Conservation (phyloP, 2,113 vertebrate species). For the Gorilla gorilla region DNA sequence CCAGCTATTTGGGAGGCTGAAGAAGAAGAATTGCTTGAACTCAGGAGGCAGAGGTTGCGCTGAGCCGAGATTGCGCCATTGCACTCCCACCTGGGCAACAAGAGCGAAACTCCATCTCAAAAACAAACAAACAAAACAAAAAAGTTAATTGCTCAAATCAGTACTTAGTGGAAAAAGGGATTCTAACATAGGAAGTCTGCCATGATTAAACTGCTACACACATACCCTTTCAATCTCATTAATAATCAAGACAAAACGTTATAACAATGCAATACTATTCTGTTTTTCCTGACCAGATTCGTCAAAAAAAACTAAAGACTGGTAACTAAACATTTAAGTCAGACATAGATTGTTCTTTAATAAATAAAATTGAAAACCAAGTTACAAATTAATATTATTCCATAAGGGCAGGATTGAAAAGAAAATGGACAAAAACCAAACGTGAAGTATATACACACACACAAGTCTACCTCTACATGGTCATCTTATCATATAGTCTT, state of each 20-base stretch:
- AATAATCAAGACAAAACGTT: not conserved
- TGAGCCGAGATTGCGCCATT: too few species aligned
- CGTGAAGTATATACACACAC: not conserved
- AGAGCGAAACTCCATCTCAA: too few species aligned
- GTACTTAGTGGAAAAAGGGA: not conserved
- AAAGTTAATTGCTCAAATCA: not conserved
- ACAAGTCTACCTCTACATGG: not conserved
- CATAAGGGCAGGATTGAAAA: not conserved
- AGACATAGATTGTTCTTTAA: not conserved
- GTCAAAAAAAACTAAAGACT: not conserved
- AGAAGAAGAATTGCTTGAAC: too few species aligned
- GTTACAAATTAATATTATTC: not conserved
- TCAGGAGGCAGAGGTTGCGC: too few species aligned
- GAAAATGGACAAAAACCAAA: not conserved
- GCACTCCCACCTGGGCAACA: too few species aligned
- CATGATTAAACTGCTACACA: not conserved
- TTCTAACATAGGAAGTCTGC: not conserved
- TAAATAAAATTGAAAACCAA: not conserved
- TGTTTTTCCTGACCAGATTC: not conserved
- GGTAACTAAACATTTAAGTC: not conserved
- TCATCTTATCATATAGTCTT: not conserved
- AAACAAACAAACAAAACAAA: too few species aligned
- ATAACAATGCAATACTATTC: not conserved
- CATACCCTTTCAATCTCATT: not conserved
- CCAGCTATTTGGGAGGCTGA: too few species aligned